Conservation (phyloP, 2,797 vertebrate species). For the Sebastes trivittatus region DNA sequence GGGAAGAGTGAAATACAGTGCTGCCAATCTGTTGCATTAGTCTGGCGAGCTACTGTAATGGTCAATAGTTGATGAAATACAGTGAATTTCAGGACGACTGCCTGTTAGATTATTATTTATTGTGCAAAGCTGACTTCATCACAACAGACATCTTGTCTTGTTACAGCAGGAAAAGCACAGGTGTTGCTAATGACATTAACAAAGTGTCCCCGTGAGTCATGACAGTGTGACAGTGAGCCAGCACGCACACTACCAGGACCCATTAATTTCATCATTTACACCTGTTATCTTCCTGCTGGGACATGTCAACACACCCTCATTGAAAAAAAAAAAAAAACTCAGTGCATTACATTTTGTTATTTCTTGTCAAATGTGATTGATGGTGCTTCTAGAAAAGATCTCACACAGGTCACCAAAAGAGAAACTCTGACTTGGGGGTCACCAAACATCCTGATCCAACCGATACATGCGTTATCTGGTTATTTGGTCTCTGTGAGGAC, state of each 20-base stretch:
- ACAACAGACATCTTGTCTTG: neutral
- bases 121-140: neutral
- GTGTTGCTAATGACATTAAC: neutral
- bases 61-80: neutral
- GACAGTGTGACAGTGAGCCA: too few relatives aligned
- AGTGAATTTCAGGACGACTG: neutral
- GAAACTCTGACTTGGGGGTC: neutral
- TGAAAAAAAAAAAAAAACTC: too few relatives aligned
- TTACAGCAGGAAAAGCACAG: neutral
- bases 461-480: neutral
- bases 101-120: neutral
- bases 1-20: neutral
- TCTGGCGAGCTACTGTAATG: neutral
- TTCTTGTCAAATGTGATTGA: too few relatives aligned
- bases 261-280: neutral
- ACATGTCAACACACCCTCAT: neutral
- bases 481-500: neutral
- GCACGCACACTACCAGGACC: rapidly evolving
- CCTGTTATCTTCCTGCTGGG: neutral
- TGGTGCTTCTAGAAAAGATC: too few relatives aligned
- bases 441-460: neutral
- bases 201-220: neutral
- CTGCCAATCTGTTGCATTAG: neutral
- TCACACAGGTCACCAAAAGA: too few relatives aligned
- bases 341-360: too few relatives aligned